Conservation (phyloP, 1,140 invertebrate species). For the Meloidogyne hapla region DNA sequence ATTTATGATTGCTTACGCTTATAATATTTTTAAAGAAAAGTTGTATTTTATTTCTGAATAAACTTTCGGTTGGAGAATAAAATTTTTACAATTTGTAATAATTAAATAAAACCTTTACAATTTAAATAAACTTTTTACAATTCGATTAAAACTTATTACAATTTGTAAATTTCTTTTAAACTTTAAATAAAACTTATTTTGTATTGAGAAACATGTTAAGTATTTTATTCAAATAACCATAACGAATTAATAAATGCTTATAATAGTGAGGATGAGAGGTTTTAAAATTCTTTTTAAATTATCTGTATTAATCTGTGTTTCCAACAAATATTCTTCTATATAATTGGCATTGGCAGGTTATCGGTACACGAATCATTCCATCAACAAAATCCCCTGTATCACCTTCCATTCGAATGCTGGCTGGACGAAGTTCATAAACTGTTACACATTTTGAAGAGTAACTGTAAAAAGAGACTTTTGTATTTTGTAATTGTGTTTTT, state of each 20-base stretch:
- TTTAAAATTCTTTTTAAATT: too few relatives aligned
- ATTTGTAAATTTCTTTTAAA: not conserved
- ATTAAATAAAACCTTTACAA: too few relatives aligned
- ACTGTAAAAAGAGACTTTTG: slow-evolving; percentile 4
- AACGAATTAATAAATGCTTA: not conserved
- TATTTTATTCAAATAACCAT: not conserved
- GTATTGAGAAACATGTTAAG: not conserved
- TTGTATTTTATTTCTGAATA: too few relatives aligned
- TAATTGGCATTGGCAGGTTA: slow-evolving; percentile 44
- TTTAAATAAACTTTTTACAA: too few relatives aligned
- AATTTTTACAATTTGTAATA: too few relatives aligned
- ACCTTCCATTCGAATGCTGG: slow-evolving; percentile 43
- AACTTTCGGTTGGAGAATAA: too few relatives aligned
- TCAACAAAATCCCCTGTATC: slow-evolving; percentile 34
- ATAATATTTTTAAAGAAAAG: too few relatives aligned
- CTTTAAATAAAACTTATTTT: not conserved
- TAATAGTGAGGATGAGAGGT: not conserved
- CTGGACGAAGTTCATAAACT: slow-evolving; percentile 42
- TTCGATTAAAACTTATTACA: too few relatives aligned
- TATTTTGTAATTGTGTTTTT: not conserved
- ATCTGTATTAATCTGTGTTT: not conserved
- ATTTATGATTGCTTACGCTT: too few relatives aligned
- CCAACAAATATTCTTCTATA: slow-evolving; percentile 33
- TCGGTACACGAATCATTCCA: slow-evolving; percentile 39
- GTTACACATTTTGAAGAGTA: slow-evolving; percentile 50